Base-by-base conservation (phyloP, 2,888 invertebrate genomes). In the Eupsilia transversa region DNA sequence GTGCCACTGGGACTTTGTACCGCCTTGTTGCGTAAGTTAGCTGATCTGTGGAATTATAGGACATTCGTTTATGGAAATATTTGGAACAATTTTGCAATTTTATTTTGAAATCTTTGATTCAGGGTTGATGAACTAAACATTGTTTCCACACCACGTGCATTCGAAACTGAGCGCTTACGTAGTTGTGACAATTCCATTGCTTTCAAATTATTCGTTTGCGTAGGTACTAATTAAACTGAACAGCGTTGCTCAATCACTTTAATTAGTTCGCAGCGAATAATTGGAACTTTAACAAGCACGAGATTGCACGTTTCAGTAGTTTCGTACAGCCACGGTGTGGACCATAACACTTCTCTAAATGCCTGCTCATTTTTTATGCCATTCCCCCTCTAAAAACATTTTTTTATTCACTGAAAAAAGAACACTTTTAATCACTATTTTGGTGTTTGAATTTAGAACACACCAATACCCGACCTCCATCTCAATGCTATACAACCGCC, bases 211-310 rank as follows among this genome's bases (percentile, higher is more conserved):
- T 60, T 74, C 30, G 10, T 33, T 73, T 1, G 12, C 74, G 52
- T n/a, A n/a, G n/a, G 46, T 49, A 46, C 57, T 72, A 41, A 73
- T 73, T 49, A 74, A 72, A 59, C 30, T 9, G 57, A 57, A 57
- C 38, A 73, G 46, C n/a, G 38, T 57, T 46, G 14, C 3, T 49
- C 38, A 59, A 52, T 73, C 59, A 41, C 27, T 41, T 74, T 74
- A 41, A 74, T 73, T 60, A 74, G 41, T 60, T 60, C 3, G 33
- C 14, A 33, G 27, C 23, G 20, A 59, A 43, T 60, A 27, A 60
- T 74, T 74, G 61, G 12, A 43, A 61, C 23, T 60, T 33, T 5
- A 17, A 33, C 49, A 17, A 60, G 27, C 75, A 27, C 49, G 33
- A 33, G 23, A 41, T 20, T n/a, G 38, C 30, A n/a, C 5, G 43